phyloP scores from a whole-genome alignment of 1,140 invertebrate species.

The Drosophila kurseongensis region DNA sequence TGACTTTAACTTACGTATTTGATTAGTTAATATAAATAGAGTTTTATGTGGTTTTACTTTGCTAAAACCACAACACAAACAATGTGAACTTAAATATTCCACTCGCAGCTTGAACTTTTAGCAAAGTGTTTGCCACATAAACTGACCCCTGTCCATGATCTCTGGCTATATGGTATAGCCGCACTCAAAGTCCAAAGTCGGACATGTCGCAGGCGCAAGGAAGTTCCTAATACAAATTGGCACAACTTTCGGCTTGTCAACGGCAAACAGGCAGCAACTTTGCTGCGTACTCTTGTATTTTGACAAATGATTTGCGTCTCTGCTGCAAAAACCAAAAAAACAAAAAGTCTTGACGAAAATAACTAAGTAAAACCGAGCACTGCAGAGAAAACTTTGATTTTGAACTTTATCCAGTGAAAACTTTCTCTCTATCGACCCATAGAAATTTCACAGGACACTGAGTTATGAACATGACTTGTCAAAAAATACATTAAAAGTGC shows the following conservation, averaged over 20 bases:
- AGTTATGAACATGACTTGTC: conserved; percentile 83
- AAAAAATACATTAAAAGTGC: conserved; percentile 81
- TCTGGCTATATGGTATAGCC: conserved; percentile 7
- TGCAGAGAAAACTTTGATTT: conserved; percentile 73
- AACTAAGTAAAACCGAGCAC: conserved; percentile 59
- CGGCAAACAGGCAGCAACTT: conserved; percentile 71
- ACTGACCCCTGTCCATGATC: conserved; percentile 36
- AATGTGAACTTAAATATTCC: conserved; percentile 41
- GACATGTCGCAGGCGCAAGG: conserved; percentile 56
- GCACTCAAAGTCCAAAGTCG: conserved; percentile 37
- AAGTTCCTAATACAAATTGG: conserved; percentile 82
- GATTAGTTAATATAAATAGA: conserved; percentile 1
- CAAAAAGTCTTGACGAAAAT: conserved; percentile 47
- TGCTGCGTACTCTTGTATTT: conserved; percentile 65
- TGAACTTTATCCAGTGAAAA: conserved; percentile 62
- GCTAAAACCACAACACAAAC: conserved; percentile 26
- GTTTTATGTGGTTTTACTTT: neutral
- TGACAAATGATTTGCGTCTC: conserved; percentile 78
- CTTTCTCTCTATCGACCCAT: conserved; percentile 32
- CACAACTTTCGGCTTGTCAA: conserved; percentile 81
- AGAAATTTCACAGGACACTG: conserved; percentile 76
- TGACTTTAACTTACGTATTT: neutral
- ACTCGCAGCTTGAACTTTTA: conserved; percentile 30
- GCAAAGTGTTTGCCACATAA: conserved; percentile 15
- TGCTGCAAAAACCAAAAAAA: conserved; percentile 53